Evolutionary conservation across 2,797 vertebrate species (phyloP).

Genomic region (Clangula hyemalis): DNA sequence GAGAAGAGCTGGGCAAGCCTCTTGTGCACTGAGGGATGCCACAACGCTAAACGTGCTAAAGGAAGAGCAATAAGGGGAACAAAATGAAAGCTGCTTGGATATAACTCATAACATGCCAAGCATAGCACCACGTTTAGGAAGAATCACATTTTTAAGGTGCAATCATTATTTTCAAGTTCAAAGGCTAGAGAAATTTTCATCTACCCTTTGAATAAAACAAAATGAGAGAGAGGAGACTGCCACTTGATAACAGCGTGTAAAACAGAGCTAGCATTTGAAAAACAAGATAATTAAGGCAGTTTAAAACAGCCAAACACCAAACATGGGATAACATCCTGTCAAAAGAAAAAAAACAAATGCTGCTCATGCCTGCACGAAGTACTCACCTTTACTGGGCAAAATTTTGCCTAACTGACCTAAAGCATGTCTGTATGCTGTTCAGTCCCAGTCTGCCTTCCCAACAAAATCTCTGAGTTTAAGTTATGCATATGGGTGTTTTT

Average conservation of each 20-base stretch:
- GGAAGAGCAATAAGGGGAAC: not conserved
- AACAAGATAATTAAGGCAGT: not conserved
- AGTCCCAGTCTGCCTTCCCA: not conserved
- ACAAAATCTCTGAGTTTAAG: not conserved
- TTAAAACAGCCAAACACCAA: not conserved
- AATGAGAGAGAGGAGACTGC: not conserved
- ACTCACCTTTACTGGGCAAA: not conserved
- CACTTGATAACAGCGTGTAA: not conserved
- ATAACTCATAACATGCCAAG: not conserved
- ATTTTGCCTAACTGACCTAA: not conserved
- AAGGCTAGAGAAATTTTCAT: slow-evolving; percentile 23
- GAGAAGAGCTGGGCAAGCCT: not conserved
- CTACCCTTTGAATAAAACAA: slow-evolving; percentile 7
- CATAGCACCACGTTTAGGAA: not conserved
- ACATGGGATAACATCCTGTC: fast-evolving
- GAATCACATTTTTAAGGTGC: slow-evolving; percentile 4
- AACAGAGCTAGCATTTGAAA: slow-evolving; percentile 31
- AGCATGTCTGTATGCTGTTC: not conserved
- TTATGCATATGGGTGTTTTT: not conserved
- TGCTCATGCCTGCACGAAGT: not conserved
- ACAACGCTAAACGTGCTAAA: not conserved
- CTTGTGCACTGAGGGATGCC: not conserved
- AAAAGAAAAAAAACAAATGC: not conserved
- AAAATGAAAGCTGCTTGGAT: not conserved
- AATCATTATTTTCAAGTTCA: slow-evolving; percentile 11